Conservation (phyloP, 2,888 invertebrate species). For the Desoria tigrina region DNA sequence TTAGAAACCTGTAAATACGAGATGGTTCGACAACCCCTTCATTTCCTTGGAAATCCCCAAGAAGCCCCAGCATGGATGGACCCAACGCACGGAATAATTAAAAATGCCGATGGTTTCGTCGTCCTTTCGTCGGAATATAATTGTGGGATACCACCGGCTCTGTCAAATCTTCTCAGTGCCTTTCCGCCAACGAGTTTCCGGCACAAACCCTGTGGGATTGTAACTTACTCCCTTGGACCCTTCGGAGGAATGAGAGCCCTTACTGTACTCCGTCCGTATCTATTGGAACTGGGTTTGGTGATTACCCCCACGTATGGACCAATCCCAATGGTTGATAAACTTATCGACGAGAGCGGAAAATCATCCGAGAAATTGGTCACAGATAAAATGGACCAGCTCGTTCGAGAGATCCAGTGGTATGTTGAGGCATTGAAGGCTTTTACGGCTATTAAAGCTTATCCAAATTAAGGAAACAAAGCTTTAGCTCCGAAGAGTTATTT, state of each 20-base stretch:
- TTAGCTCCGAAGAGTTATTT: no score
- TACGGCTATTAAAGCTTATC: no score
- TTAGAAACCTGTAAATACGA: neutral
- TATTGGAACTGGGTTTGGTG: slow-evolving; percentile 51
- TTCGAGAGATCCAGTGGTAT: slow-evolving; percentile 57
- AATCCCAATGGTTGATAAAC: slow-evolving; percentile 39
- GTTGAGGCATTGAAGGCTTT: slow-evolving; percentile 56
- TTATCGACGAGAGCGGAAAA: slow-evolving; percentile 39
- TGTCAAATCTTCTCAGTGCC: slow-evolving; percentile 58
- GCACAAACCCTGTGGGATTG: slow-evolving; percentile 55
- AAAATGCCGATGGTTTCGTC: slow-evolving; percentile 57
- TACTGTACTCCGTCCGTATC: slow-evolving; percentile 44
- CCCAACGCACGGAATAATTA: slow-evolving; percentile 51
- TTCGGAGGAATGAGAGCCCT: slow-evolving; percentile 51
- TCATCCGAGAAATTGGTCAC: slow-evolving; percentile 29
- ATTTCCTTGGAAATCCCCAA: slow-evolving; percentile 52
- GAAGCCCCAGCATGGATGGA: slow-evolving; percentile 54
- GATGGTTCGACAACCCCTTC: slow-evolving; percentile 52
- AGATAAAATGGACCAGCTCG: slow-evolving; percentile 43
- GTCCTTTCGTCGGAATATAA: slow-evolving; percentile 58
- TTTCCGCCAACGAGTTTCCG: slow-evolving; percentile 56
- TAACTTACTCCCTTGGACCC: slow-evolving; percentile 54
- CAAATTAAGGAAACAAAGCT: no score
- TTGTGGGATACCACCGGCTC: slow-evolving; percentile 58
- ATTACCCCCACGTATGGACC: slow-evolving; percentile 32